A percentile compares a stretch with the other conserved stretches of the same genome.
These are phyloP conservation scores for Hypotaenidia okinawae DNA, from an alignment of 2,797 vertebrate species.

Conservation along the genomic window DNA sequence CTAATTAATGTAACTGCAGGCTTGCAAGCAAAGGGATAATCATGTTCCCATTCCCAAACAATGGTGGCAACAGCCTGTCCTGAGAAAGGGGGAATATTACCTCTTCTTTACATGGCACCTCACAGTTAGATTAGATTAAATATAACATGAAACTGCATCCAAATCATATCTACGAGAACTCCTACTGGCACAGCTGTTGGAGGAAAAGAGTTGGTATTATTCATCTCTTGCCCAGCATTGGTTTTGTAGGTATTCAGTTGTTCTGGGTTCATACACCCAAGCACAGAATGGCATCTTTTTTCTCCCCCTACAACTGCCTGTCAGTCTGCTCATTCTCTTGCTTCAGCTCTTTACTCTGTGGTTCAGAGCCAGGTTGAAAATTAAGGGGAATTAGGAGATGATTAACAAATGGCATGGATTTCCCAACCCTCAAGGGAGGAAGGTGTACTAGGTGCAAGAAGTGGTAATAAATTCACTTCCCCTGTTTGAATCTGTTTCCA, in stretches of 20 bases:
- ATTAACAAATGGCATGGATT: neutral
- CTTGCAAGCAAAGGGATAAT: neutral
- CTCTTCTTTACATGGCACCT: neutral
- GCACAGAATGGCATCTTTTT: neutral
- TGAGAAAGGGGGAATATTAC: neutral
- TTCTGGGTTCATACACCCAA: neutral
- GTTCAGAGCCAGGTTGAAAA: conserved; percentile 3
- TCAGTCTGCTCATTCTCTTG: neutral
- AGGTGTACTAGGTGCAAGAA: neutral
- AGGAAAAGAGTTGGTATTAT: neutral
- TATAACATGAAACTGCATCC: neutral
- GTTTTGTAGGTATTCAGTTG: conserved; percentile 13
- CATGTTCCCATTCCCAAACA: neutral
- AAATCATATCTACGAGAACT: neutral
- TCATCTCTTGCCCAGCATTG: neutral
- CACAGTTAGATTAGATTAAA: neutral
- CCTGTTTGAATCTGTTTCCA: neutral
- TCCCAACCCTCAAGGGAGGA: neutral
- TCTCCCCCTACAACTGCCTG: rapidly evolving
- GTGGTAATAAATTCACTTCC: neutral
- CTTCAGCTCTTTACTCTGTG: neutral
- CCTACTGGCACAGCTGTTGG: neutral
- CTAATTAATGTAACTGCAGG: neutral
- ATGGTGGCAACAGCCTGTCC: neutral
- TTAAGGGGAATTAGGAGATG: neutral